Base-by-base conservation (phyloP, 2,113 vertebrate species). In the Condylura cristata region DNA sequence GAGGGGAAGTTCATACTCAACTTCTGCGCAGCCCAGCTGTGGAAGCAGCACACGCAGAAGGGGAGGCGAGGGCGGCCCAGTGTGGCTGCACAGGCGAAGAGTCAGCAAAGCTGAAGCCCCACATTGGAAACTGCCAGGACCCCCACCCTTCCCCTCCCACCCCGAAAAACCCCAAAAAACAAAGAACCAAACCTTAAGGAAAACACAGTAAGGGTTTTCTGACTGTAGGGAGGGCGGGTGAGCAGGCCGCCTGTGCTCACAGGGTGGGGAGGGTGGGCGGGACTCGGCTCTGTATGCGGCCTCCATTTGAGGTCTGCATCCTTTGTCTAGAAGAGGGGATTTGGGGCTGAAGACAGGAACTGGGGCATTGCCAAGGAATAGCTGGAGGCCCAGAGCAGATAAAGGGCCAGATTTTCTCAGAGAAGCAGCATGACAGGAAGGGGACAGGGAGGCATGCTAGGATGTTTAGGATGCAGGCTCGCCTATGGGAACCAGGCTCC, bases 261-360 rank as follows among this genome's bases (percentile, higher is more conserved):
- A 0, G 30, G 39, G 26, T 3, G 4, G 16, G 61, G 61, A 56
- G 5, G 44, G 39, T 4, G 20, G 17, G 30, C 1, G 1, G 32
- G 26, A 10, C 11, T 30, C 6, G 7, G 26, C 30, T 24, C 7
- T 0, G 56, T 3, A 17, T 0, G 2, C 10, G 53, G 70, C 41
- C 16, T 14, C 28, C 30, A 18, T 60, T 60, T 18, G 81, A 61
- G 60, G 82, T 82, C 63, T 92, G 61, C 74, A 41, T 61, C 32
- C 58, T 89, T 22, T 37, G 0, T 24, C 39, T 17, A 30, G 53
- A 86, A 66, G 6, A 58, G 39, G 41, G 56, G 17, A 28, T 39
- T 95, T 46, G n/a, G 70, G 41, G 39, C 48, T 61, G 48, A 79
- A 44, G 60, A 68, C 32, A 28, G 51, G 60, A 46, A 34, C 48